Evolutionary conservation across 2,797 vertebrate species (phyloP), one percentile per base, ranked within the genome.

Genomic region (Chanos chanos): DNA sequence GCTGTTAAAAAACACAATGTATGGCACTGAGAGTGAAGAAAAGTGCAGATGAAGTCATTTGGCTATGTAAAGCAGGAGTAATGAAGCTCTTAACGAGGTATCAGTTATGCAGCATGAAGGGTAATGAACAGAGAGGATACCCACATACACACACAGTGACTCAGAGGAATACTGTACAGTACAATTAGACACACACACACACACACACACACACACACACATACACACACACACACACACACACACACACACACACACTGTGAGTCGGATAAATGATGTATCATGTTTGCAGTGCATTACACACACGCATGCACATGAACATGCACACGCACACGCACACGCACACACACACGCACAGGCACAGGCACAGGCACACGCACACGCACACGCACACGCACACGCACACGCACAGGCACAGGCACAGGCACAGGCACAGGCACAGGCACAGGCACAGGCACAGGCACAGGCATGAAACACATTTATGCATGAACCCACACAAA

Each of bases 1-100:
- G n/a, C n/a, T n/a, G n/a, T n/a, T n/a, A n/a, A n/a, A n/a, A n/a
- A n/a, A n/a, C n/a, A n/a, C n/a, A n/a, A n/a, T n/a, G 68, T 61
- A 39, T 39, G 59, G 61, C 37, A 53, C 34, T 31, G 76, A 74
- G 72, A 71, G 64, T 25, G 37, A 53, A 62, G 43, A 41, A 59
- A 43, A 21, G 27, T 61, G 15, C 27, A 66, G 68, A 63, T 77
- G 79, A 74, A 71, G 76, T 67, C 50, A 77, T 19, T 10, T 24
- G 40, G 40, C 37, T n/a, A 50, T 45, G 62, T 70, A 68, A 70
- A 61, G 75, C 68, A 68, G 72, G 77, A 71, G 77, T 84, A 87
- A 88, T 83, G 78, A 79, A 78, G 83, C 84, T 81, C 73, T 71
- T 86, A 81, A 87, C 85, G 76, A 77, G 74, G 64, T 77, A 77